Evolutionary conservation across 2,113 vertebrate species (phyloP).

Genomic region (Chaetura pelagica): DNA sequence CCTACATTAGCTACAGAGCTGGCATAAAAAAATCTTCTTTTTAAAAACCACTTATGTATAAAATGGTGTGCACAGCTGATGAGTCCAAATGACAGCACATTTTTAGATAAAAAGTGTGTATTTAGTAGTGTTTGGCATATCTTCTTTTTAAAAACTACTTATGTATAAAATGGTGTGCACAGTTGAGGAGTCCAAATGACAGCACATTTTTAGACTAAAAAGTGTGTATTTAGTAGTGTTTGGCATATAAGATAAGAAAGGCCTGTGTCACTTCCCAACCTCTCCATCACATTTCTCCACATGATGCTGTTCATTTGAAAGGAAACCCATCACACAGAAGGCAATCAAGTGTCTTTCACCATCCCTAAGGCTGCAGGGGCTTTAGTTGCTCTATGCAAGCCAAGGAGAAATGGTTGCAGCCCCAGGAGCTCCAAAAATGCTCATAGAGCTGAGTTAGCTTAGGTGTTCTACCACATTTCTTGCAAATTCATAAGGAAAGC

Average conservation of each 20-base stretch:
- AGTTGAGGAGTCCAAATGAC: neutral
- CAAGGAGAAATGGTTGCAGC: neutral
- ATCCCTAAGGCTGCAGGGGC: accelerated
- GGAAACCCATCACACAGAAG: neutral
- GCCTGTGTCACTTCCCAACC: neutral
- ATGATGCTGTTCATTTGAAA: neutral
- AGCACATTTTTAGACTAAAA: neutral
- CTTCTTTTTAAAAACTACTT: neutral
- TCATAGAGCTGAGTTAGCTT: neutral
- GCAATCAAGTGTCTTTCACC: neutral
- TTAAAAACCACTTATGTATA: neutral
- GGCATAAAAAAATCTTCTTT: neutral
- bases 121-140: neutral
- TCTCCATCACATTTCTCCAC: neutral
- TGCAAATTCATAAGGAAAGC: neutral
- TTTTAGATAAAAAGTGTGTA: neutral
- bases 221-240: neutral
- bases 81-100: neutral
- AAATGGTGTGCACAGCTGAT: neutral
- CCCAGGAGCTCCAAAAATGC: neutral
- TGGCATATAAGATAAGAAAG: neutral
- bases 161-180: neutral
- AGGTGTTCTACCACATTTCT: accelerated
- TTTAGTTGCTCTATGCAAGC: neutral
- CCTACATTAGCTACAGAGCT: neutral